Percentiles rank a stretch among this genome's conserved stretches.
phyloP scores from a whole-genome alignment of 2,888 invertebrate genomes.

The Junonia oenone region DNA sequence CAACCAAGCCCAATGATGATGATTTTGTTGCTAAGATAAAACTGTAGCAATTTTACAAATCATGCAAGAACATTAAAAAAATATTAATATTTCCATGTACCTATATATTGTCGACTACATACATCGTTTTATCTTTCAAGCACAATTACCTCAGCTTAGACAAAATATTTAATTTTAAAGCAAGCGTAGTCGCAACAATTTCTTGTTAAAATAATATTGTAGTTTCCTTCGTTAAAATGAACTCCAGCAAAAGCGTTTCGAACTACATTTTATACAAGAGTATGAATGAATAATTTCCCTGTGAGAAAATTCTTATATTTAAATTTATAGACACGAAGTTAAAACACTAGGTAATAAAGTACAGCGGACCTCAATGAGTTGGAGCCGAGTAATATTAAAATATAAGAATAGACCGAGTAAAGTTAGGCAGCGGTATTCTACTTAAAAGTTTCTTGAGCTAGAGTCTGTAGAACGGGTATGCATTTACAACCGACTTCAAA shows the following conservation, averaged over 20 bases:
- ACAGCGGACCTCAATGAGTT: slow-evolving; percentile 54
- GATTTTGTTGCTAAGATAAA: too few species aligned
- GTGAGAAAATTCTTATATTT: slow-evolving; percentile 14
- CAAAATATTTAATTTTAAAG: neutral
- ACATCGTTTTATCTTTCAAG: too few species aligned
- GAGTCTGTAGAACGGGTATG: slow-evolving; percentile 9
- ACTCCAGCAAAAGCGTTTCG: neutral
- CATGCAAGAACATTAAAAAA: too few species aligned
- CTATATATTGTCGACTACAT: too few species aligned
- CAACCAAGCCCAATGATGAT: too few species aligned
- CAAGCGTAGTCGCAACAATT: neutral
- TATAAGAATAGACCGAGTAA: slow-evolving; percentile 55
- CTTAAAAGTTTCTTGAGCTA: slow-evolving; percentile 16
- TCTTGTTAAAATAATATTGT: neutral
- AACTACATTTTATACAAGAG: slow-evolving; percentile 1
- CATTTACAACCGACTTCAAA: neutral
- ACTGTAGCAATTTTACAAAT: too few species aligned
- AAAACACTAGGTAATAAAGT: slow-evolving; percentile 24
- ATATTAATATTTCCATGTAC: too few species aligned
- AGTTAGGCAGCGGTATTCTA: slow-evolving; percentile 50
- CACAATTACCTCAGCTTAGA: too few species aligned
- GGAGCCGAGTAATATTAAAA: slow-evolving; percentile 62
- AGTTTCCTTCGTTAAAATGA: neutral
- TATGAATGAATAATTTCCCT: slow-evolving; percentile 8
- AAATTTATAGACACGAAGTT: slow-evolving; percentile 22